These are phyloP conservation scores for Coracopsis vasa DNA, from an alignment of 2,113 vertebrate genomes.

Conservation along the genomic window DNA sequence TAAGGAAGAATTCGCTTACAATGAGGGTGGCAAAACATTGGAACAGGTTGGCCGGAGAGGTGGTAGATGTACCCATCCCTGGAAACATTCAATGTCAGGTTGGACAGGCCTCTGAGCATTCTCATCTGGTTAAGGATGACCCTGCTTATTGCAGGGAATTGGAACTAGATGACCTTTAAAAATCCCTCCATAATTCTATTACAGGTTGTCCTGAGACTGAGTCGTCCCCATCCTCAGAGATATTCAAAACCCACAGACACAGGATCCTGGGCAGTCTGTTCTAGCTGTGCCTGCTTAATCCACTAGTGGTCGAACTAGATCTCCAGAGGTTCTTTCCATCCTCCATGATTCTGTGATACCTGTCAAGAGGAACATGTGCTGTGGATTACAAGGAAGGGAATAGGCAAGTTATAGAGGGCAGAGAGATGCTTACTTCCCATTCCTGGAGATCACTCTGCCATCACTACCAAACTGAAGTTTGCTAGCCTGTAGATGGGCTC, in stretches of 20 bases:
- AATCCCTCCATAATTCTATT: background rate
- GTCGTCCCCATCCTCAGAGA: background rate
- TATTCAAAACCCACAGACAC: fast-evolving
- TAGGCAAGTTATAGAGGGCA: background rate
- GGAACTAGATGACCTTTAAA: background rate
- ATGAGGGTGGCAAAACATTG: background rate
- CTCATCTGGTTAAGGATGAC: background rate
- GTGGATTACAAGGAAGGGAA: background rate
- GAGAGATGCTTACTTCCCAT: background rate
- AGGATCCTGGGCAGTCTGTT: background rate
- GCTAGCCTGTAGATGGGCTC: background rate
- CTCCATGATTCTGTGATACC: background rate
- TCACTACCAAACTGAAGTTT: background rate
- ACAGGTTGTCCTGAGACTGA: background rate
- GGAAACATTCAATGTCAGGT: background rate
- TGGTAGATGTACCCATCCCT: background rate
- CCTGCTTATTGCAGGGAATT: background rate
- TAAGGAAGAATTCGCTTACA: background rate
- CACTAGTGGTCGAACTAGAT: background rate
- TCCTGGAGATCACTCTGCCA: background rate
- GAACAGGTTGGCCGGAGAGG: background rate
- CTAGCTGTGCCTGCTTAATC: background rate
- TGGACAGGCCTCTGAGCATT: fast-evolving
- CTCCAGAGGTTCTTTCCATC: background rate
- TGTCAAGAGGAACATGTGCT: background rate